A percentile compares a stretch with the other conserved stretches of the same genome.
Conservation (phyloP, 1,140 invertebrate species). For the Aradophagus sp. region DNA sequence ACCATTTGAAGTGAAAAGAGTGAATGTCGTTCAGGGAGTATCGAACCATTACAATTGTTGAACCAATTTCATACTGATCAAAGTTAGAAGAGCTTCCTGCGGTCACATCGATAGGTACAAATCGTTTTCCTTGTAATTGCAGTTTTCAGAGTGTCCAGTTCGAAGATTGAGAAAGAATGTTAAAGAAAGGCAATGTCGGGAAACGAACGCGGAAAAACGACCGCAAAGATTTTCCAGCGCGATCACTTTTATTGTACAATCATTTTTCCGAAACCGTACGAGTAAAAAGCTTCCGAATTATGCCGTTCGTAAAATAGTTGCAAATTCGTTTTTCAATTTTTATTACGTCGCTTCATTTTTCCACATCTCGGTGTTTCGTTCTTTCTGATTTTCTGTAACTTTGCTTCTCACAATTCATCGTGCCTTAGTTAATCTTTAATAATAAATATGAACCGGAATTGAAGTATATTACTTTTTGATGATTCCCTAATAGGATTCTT, state of each 20-base stretch:
- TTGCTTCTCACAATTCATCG: no score
- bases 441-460: no score
- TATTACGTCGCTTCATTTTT: background rate
- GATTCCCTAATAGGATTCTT: no score
- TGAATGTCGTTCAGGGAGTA: conserved; percentile 11
- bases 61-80: conserved; percentile 38
- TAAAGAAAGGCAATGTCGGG: background rate
- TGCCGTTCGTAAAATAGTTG: background rate
- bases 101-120: conserved; percentile 16
- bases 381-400: no score
- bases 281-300: conserved; percentile 1
- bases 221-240: background rate
- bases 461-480: no score
- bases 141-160: conserved; percentile 6
- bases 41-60: conserved; percentile 21
- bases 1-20: conserved; percentile 12
- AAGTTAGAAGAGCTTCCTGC: conserved; percentile 26
- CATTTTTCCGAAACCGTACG: conserved; percentile 5
- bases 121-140: conserved; percentile 8
- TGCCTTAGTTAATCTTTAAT: no score
- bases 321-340: background rate
- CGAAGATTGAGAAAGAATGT: conserved; percentile 1
- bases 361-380: background rate
- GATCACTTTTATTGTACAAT: conserved; percentile 22
- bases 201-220: background rate